A percentile compares a stretch with the other conserved stretches of the same genome.
Evolutionary conservation across 2,797 vertebrate species (phyloP).

Genomic region (Alca torda): DNA sequence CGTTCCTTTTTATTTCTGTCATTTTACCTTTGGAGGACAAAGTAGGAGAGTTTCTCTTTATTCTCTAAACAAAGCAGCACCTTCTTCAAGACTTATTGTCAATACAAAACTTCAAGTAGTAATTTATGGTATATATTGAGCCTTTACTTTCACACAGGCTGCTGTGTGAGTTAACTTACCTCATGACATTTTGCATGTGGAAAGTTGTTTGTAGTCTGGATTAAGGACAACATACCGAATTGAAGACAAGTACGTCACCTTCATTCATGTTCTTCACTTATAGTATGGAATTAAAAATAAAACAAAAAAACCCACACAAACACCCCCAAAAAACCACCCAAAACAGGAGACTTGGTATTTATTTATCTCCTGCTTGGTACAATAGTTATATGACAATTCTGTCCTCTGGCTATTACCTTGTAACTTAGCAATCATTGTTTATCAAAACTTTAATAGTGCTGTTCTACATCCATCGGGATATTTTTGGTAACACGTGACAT

Average conservation of each 20-base stretch:
- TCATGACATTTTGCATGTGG: too few species aligned
- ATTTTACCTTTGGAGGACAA: not conserved
- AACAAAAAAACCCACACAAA: too few species aligned
- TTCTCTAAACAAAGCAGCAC: not conserved
- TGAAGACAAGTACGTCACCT: not conserved
- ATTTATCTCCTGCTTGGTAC: not conserved
- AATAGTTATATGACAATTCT: not conserved
- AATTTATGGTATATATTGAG: not conserved
- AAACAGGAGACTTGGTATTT: not conserved
- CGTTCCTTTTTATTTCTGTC: not conserved
- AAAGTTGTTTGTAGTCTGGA: not conserved
- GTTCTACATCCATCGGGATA: not conserved
- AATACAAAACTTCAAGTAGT: not conserved
- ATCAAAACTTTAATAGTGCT: not conserved
- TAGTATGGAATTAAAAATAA: accelerated
- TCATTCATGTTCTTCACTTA: not conserved
- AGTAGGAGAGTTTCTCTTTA: not conserved
- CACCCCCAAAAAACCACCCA: too few species aligned
- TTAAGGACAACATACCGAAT: accelerated
- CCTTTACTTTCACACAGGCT: not conserved
- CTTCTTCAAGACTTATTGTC: not conserved
- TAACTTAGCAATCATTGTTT: not conserved
- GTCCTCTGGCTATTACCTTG: not conserved
- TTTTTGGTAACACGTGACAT: not conserved
- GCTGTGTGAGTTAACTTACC: not conserved